A percentile compares a stretch with the other conserved stretches of the same genome.
Evolutionary conservation across 2,797 vertebrate genomes (phyloP).

Genomic region (Enteromius fasciolatus): DNA sequence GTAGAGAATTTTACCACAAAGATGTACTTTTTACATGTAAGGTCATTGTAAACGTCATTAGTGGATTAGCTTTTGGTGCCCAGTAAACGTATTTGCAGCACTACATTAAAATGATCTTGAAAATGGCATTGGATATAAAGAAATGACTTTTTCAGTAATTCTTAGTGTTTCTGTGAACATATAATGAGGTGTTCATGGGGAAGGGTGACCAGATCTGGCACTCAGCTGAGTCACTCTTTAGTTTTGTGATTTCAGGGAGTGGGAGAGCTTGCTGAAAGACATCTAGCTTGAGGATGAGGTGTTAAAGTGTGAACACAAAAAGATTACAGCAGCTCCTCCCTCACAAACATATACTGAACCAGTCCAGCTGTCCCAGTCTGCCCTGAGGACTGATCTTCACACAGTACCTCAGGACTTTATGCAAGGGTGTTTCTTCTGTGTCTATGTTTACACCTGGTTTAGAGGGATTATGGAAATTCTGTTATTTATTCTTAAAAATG

Average conservation of each 20-base stretch:
- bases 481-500: neutral
- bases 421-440: neutral
- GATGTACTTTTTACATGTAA: constrained; percentile 7
- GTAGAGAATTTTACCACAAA: neutral
- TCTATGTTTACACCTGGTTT: constrained; percentile 1
- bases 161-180: neutral
- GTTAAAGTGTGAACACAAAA: constrained; percentile 42
- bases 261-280: constrained; percentile 32
- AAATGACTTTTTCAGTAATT: neutral
- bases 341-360: constrained; percentile 14
- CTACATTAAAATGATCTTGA: neutral
- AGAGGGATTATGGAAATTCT: neutral
- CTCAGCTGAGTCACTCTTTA: constrained; percentile 16
- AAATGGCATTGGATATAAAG: neutral
- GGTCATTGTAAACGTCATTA: neutral
- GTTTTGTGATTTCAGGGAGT: constrained; percentile 38
- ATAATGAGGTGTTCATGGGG: constrained; percentile 7
- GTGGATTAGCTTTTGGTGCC: neutral
- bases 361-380: constrained; percentile 34
- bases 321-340: constrained; percentile 21
- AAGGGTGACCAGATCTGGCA: constrained; percentile 14
- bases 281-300: constrained; percentile 27
- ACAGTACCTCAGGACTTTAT: neutral
- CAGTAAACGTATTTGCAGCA: neutral
- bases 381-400: neutral